phyloP scores from a whole-genome alignment of 2,113 vertebrate species.

The Neolamprologus falcicula region DNA sequence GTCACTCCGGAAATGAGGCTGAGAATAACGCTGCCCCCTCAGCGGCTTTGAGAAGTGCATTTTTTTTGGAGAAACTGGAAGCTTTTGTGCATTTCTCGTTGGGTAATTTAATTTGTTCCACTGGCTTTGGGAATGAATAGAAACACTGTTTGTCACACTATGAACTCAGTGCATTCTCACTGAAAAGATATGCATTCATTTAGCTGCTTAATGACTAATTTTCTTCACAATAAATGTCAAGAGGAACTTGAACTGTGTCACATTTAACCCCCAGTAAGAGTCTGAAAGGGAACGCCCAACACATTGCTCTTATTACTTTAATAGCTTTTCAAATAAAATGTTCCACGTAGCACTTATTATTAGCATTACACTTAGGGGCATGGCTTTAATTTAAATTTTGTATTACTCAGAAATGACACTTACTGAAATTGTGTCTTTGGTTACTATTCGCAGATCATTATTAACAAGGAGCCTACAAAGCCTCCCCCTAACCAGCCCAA shows the following conservation, averaged over 20 bases:
- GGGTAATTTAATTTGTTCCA: slow-evolving; percentile 52
- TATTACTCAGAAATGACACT: neutral
- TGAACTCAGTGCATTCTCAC: slow-evolving; percentile 9
- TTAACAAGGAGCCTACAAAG: slow-evolving; percentile 81
- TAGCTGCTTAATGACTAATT: neutral
- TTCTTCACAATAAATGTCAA: neutral
- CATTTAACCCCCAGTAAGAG: neutral
- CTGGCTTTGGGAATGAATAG: slow-evolving; percentile 46
- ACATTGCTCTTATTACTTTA: neutral
- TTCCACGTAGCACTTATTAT: neutral
- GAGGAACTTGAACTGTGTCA: neutral
- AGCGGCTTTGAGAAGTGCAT: neutral
- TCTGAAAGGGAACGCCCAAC: neutral
- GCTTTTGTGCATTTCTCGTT: slow-evolving; percentile 34
- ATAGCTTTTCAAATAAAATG: neutral
- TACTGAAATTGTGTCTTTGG: neutral
- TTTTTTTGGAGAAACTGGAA: slow-evolving; percentile 20
- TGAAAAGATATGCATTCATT: slow-evolving; percentile 47
- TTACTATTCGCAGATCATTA: slow-evolving; percentile 79
- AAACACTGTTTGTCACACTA: slow-evolving; percentile 28
- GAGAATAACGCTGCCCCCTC: neutral
- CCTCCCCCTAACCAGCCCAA: neutral
- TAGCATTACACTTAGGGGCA: neutral
- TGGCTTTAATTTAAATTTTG: neutral
- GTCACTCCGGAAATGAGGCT: neutral